phyloP scores from a whole-genome alignment of 1,140 invertebrate species.

The Whitmania pigra region DNA sequence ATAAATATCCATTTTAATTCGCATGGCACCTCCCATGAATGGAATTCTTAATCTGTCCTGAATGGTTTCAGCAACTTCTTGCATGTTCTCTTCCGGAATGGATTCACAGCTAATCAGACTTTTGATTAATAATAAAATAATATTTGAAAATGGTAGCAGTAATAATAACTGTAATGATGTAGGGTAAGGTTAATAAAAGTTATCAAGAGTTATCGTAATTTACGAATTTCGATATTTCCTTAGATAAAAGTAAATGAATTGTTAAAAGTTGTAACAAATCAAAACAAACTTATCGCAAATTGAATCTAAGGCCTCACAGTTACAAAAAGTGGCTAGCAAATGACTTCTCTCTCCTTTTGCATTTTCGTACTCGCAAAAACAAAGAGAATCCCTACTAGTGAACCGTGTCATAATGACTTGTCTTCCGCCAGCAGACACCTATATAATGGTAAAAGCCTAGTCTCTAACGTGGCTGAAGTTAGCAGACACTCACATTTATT shows the following conservation, averaged over 20 bases:
- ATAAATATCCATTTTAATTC: conserved; percentile 32
- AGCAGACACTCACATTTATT: no score
- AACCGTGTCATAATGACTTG: not conserved
- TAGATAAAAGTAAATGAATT: not conserved
- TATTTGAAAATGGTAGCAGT: not conserved
- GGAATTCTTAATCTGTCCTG: conserved; percentile 34
- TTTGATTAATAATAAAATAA: not conserved
- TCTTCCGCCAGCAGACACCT: no score
- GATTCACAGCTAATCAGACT: conserved; percentile 30
- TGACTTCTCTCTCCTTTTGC: conserved; percentile 35
- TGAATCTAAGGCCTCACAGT: conserved; percentile 38
- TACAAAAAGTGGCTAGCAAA: conserved; percentile 37
- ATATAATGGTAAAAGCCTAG: no score
- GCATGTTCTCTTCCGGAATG: conserved; percentile 27
- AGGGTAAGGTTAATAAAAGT: not conserved
- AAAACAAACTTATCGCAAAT: conserved; percentile 34
- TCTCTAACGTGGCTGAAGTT: no score
- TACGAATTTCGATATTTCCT: not conserved
- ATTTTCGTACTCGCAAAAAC: conserved; percentile 40
- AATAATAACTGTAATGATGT: not conserved
- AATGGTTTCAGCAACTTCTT: conserved; percentile 27
- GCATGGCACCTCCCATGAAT: conserved; percentile 30
- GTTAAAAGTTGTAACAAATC: not conserved
- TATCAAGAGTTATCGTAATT: not conserved
- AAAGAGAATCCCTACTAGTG: conserved; percentile 28